Evolutionary conservation across 37 sponge, comb jelly and placozoan genomes (phyloP).

Genomic region (Ephydatia muelleri): DNA sequence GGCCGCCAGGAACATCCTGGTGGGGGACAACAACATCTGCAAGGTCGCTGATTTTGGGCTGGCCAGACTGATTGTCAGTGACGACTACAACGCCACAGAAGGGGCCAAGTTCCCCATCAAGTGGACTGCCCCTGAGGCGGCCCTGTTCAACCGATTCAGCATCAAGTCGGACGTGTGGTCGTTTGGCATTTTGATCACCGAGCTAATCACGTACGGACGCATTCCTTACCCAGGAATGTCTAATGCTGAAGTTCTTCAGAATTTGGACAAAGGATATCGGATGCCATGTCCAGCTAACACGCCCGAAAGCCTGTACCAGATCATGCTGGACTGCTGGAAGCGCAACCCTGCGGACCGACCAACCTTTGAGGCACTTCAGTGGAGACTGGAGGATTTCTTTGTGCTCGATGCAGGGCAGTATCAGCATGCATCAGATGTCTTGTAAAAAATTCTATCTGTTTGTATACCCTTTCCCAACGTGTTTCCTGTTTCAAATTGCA

Average conservation of each 20-base stretch:
- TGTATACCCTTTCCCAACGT: background rate
- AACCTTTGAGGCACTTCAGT: conserved; percentile 87
- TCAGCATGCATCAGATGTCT: conserved; percentile 53
- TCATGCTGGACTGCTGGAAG: conserved; percentile 94
- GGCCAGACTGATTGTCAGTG: conserved; percentile 87
- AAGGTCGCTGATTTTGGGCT: conserved; percentile 98
- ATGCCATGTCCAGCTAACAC: conserved; percentile 83
- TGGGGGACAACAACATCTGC: conserved; percentile 91
- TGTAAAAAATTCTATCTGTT: background rate
- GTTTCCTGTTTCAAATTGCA: background rate
- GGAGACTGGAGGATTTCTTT: conserved; percentile 84
- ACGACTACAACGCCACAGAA: conserved; percentile 82
- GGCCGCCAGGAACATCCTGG: conserved; percentile 96
- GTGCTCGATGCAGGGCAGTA: conserved; percentile 65
- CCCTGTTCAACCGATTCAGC: conserved; percentile 93
- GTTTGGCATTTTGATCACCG: conserved; percentile 93
- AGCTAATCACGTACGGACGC: conserved; percentile 78
- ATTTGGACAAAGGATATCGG: conserved; percentile 75
- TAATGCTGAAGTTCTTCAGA: conserved; percentile 74
- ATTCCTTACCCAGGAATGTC: conserved; percentile 95
- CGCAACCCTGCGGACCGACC: conserved; percentile 78
- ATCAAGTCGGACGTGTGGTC: conserved; percentile 99
- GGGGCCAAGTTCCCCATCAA: conserved; percentile 99
- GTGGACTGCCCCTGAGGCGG: conserved; percentile 99
- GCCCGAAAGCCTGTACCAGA: conserved; percentile 81